Evolutionary conservation across 1,140 invertebrate species (phyloP), one percentile per base, ranked within the genome.

Genomic region (Drosophila parvula): DNA sequence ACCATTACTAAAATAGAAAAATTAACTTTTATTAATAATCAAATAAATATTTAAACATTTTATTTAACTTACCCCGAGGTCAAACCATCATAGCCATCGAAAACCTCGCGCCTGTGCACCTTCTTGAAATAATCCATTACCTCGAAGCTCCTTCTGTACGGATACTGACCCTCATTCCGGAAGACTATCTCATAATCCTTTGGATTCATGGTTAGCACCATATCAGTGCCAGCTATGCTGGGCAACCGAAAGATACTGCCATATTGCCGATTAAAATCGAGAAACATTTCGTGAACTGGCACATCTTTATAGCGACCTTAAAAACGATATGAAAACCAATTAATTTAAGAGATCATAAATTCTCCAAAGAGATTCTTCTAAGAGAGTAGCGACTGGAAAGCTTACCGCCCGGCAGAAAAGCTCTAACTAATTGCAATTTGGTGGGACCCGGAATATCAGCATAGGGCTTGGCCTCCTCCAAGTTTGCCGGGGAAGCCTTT

Each of bases 141-240:
- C 9, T 77, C 44, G 7, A 92, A 80, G 41, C 73, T 75, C 3
- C 86, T 77, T 28, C 91, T 51, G 14, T 79, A 55, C 0, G 92
- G 92, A 74, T 59, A 90, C 59, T 76, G 70, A 5, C 91, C 91
- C 58, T 92, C 91, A 1, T 90, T 81, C 0, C 91, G 84, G 22
- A 91, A 91, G 10, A 89, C 34, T 3, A 30, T 68, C 44, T 67
- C 76, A 62, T 91, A 92, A 18, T 92, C 92, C 9, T 61, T 36
- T 0, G 91, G 89, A 69, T 91, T 90, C 60, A 79, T 78, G 7
- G 75, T 88, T 16, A 91, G 57, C 6, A 89, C 81, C 55, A 85
- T 30, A 56, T 89, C 93, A 0, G 38, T 63, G 4, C 81, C 82
- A 2, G 78, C 74, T 10, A 92, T 12, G 2, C 69, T 71, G 1